A percentile compares a stretch with the other conserved stretches of the same genome.
Conservation (phyloP, 2,888 invertebrate species). For the Meloe dianella region DNA sequence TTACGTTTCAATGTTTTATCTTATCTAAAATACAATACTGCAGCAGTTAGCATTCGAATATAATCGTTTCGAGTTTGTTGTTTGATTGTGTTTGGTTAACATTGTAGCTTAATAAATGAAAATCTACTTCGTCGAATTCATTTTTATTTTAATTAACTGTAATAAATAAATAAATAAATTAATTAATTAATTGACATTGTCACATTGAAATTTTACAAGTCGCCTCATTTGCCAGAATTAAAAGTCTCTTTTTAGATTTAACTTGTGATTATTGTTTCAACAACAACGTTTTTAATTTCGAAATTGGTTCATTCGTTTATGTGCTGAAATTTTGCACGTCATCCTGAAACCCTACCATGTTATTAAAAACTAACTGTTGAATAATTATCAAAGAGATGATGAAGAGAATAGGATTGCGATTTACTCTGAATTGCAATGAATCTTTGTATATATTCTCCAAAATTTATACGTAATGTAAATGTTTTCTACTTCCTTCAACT, state of each 20-base stretch:
- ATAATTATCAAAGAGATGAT: too few species aligned
- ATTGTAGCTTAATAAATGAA: constrained; percentile 4
- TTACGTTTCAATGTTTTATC: not conserved
- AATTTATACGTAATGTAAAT: not conserved
- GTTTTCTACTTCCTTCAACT: not conserved
- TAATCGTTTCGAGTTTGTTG: constrained; percentile 12
- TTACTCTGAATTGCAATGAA: too few species aligned
- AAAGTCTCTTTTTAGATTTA: too few species aligned
- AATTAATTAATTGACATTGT: constrained; percentile 14
- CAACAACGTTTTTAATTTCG: not conserved
- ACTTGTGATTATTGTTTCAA: not conserved
- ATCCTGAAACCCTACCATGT: too few species aligned
- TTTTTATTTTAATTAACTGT: not conserved
- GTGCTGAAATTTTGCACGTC: too few species aligned
- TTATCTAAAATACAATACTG: constrained; percentile 10
- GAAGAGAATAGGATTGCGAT: too few species aligned
- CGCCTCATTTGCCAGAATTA: too few species aligned
- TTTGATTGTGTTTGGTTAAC: not conserved
- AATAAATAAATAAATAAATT: too few species aligned
- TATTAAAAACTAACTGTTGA: too few species aligned
- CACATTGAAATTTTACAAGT: too few species aligned
- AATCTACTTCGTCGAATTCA: not conserved
- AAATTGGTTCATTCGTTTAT: not conserved
- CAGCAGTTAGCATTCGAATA: constrained; percentile 2
- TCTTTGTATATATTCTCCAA: too few species aligned